A percentile compares a stretch with the other conserved stretches of the same genome.
Conservation (phyloP, 2,797 vertebrate species). For the Ptychobarbus kaznakovi region DNA sequence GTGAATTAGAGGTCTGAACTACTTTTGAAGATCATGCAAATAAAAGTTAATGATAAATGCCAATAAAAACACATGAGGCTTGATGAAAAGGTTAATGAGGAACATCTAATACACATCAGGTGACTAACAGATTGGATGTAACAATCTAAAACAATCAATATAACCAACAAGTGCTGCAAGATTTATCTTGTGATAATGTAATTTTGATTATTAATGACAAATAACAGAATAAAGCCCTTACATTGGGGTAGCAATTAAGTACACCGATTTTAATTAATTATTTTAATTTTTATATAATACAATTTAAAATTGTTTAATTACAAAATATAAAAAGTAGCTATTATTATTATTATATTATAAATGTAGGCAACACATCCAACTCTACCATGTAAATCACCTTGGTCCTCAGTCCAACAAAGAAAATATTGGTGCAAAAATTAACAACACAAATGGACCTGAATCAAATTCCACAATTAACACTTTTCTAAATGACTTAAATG, state of each 20-base stretch:
- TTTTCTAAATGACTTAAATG: not conserved
- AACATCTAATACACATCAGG: not conserved
- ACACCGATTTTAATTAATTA: too few species aligned
- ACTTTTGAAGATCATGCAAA: conserved; percentile 28
- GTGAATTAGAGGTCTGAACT: not conserved
- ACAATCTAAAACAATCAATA: not conserved
- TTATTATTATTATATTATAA: not conserved
- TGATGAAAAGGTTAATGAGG: conserved; percentile 23
- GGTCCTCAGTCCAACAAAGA: not conserved
- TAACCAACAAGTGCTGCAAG: not conserved
- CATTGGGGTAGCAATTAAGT: not conserved
- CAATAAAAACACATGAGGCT: not conserved
- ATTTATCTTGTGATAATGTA: not conserved
- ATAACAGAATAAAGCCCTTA: not conserved
- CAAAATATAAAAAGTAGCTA: not conserved
- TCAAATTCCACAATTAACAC: not conserved
- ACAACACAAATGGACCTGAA: not conserved
- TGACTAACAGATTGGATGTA: not conserved
- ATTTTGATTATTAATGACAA: not conserved
- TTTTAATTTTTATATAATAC: not conserved
- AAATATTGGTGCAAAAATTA: not conserved
- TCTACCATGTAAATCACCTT: not conserved
- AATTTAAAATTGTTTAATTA: not conserved
- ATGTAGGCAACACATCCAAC: not conserved
- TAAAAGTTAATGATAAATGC: conserved; percentile 6